Conservation (phyloP, 2,888 invertebrate genomes). For the Sesia bembeciformis region DNA sequence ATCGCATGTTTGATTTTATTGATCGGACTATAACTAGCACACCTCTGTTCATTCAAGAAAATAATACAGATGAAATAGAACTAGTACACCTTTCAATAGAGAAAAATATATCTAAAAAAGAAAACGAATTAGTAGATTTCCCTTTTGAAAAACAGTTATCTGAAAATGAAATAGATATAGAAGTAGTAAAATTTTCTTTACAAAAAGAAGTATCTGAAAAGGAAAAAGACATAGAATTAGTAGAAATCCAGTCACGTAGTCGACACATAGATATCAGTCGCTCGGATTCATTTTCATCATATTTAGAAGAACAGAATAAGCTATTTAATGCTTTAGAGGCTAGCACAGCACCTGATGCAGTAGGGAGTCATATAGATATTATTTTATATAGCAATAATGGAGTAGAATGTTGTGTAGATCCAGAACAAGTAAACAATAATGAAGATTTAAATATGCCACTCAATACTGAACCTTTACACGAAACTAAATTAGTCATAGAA, state of each 20-base stretch:
- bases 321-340: slow-evolving; percentile 26
- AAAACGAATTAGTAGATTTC: no score
- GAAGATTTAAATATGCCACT: background rate
- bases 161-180: no score
- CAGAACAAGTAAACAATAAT: background rate
- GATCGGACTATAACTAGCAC: no score
- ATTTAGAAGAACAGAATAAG: slow-evolving; percentile 31
- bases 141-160: no score
- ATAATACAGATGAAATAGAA: no score
- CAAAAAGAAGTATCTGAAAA: background rate
- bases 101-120: no score
- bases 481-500: no score
- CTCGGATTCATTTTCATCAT: slow-evolving; percentile 25
- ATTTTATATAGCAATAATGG: background rate
- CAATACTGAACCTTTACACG: no score
- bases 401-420: background rate
- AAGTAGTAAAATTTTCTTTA: no score
- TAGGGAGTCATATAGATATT: background rate
- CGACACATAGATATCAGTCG: background rate
- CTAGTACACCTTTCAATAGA: no score
- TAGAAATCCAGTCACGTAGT: slow-evolving; percentile 10
- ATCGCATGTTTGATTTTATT: no score
- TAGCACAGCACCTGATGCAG: background rate
- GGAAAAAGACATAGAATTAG: slow-evolving; percentile 14
- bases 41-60: no score